Conservation (phyloP, 2,888 invertebrate genomes). For the Tenthredo scrophulariae region DNA sequence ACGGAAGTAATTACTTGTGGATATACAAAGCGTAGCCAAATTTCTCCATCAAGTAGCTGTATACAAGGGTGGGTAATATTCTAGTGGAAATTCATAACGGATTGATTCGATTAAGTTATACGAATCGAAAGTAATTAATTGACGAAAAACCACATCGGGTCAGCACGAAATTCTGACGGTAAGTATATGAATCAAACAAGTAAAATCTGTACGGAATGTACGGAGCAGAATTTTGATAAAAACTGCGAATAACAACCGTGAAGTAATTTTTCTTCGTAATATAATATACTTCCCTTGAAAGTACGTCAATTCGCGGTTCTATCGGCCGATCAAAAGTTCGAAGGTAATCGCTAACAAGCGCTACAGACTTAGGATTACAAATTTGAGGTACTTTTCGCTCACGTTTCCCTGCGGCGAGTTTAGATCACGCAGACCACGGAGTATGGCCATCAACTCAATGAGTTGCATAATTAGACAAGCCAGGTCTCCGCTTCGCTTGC, state of each 20-base stretch:
- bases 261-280: slow-evolving; percentile 1
- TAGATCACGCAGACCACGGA: slow-evolving; percentile 34
- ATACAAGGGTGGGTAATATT: too few species aligned
- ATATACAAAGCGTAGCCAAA: neutral
- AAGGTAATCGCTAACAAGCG: slow-evolving; percentile 44
- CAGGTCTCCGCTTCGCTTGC: slow-evolving; percentile 55
- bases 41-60: neutral
- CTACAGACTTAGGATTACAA: slow-evolving; percentile 30
- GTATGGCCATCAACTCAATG: slow-evolving; percentile 48
- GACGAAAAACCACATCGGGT: neutral
- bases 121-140: neutral
- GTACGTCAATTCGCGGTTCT: neutral
- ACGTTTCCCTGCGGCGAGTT: slow-evolving; percentile 26
- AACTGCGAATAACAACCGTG: neutral
- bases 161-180: neutral
- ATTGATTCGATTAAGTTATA: slow-evolving; percentile 1
- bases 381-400: slow-evolving; percentile 28
- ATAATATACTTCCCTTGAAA: neutral
- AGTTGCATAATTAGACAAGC: slow-evolving; percentile 59
- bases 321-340: slow-evolving; percentile 30
- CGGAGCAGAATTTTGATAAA: neutral
- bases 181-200: neutral
- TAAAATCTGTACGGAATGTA: neutral
- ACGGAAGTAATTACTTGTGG: neutral
- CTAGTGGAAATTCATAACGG: neutral